phyloP scores from a whole-genome alignment of 2,888 invertebrate species.

The Volucella inflata region DNA sequence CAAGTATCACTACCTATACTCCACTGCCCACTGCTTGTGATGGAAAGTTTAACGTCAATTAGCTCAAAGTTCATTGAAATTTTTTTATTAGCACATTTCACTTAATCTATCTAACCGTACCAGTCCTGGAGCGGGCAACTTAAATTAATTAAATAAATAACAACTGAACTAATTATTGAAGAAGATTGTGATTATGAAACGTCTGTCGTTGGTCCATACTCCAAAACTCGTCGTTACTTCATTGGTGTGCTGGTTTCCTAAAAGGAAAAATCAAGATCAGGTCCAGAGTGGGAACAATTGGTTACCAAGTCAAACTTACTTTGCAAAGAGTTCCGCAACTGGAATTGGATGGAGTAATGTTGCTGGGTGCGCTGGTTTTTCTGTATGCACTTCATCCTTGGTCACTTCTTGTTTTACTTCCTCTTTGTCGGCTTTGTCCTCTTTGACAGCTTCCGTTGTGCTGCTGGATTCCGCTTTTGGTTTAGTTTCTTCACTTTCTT shows the following conservation, averaged over 20 bases:
- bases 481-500: slow-evolving; percentile 73
- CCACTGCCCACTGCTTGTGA: slow-evolving; percentile 51
- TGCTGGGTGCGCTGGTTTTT: slow-evolving; percentile 60
- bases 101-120: slow-evolving; percentile 2
- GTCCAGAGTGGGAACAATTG: slow-evolving; percentile 21
- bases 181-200: slow-evolving; percentile 28
- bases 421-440: slow-evolving; percentile 34
- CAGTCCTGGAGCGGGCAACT: background rate
- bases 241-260: slow-evolving; percentile 55
- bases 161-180: background rate
- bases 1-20: slow-evolving; percentile 9
- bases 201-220: slow-evolving; percentile 39
- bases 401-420: slow-evolving; percentile 57
- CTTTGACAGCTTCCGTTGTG: slow-evolving; percentile 18
- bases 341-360: slow-evolving; percentile 79
- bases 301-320: slow-evolving; percentile 66
- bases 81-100: slow-evolving; percentile 51
- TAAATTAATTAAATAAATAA: slow-evolving; percentile 37
- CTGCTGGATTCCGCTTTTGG: slow-evolving; percentile 43
- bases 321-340: slow-evolving; percentile 80
- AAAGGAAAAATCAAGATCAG: slow-evolving; percentile 53
- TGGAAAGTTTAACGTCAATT: slow-evolving; percentile 35
- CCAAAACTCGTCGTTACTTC: slow-evolving; percentile 24
- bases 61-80: slow-evolving; percentile 34
- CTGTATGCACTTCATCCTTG: slow-evolving; percentile 48